Percentiles rank a stretch among this genome's conserved stretches.
Evolutionary conservation across 2,113 vertebrate species (phyloP).

Genomic region (Aegithalos caudatus): DNA sequence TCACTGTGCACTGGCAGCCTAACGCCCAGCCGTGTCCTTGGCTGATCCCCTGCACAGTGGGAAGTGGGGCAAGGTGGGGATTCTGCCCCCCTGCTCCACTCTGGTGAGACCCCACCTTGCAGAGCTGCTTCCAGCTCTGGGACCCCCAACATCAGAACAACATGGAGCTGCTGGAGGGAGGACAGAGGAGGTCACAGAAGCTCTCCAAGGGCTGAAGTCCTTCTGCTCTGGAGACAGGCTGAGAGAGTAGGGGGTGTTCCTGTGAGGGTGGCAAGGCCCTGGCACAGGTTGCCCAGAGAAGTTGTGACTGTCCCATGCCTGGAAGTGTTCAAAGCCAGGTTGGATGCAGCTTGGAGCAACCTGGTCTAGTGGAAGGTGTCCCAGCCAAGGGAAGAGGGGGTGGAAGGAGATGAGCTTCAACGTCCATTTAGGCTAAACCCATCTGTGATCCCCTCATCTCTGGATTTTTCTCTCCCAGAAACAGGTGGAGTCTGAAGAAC

Average conservation of each 20-base stretch:
- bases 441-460: neutral
- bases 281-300: neutral
- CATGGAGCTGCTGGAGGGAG: neutral
- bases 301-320: neutral
- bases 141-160: neutral
- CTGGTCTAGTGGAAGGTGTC: too few species aligned
- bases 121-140: neutral
- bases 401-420: neutral
- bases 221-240: neutral
- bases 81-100: neutral
- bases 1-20: neutral
- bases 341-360: neutral
- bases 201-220: neutral
- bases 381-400: fast-evolving
- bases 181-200: neutral
- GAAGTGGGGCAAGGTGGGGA: neutral
- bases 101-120: neutral
- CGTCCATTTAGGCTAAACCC: fast-evolving
- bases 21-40: neutral
- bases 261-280: neutral
- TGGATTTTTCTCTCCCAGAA: conserved; percentile 66
- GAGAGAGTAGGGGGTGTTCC: neutral
- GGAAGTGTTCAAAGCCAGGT: neutral
- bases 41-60: neutral
- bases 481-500: conserved; percentile 51